A percentile compares a stretch with the other conserved stretches of the same genome.
These are phyloP conservation scores for Cromileptes altivelis DNA, from an alignment of 2,113 vertebrate genomes.

Conservation along the genomic window DNA sequence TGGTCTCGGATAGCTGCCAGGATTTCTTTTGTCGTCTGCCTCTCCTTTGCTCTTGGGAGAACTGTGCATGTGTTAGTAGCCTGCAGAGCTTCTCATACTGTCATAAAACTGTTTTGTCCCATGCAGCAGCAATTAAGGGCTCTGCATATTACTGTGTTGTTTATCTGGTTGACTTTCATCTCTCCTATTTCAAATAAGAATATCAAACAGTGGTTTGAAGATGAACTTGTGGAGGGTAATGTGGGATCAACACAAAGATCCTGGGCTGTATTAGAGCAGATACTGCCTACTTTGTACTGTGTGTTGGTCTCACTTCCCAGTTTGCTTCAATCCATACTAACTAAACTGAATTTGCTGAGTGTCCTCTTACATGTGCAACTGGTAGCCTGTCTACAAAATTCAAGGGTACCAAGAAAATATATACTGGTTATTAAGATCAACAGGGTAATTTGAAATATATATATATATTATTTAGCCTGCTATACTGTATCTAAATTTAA, in stretches of 20 bases:
- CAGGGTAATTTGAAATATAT: conserved; percentile 23
- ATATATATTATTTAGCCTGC: background rate
- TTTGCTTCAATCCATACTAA: conserved; percentile 31
- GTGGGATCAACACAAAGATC: conserved; percentile 50
- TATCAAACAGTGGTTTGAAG: conserved; percentile 53
- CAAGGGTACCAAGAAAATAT: conserved; percentile 50
- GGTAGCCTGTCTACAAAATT: conserved; percentile 37
- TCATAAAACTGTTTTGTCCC: conserved; percentile 70
- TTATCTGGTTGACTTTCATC: conserved; percentile 64
- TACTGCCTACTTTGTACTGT: conserved; percentile 34
- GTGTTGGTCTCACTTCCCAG: conserved; percentile 28
- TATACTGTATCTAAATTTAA: background rate
- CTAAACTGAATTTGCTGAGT: conserved; percentile 29
- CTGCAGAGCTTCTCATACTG: conserved; percentile 61
- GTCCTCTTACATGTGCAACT: conserved; percentile 53
- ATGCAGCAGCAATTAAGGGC: conserved; percentile 57
- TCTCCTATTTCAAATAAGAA: conserved; percentile 50
- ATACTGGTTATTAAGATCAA: conserved; percentile 60
- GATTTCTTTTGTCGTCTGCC: conserved; percentile 66
- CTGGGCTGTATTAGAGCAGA: conserved; percentile 20
- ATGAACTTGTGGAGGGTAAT: conserved; percentile 46
- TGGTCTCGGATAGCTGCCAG: conserved; percentile 56
- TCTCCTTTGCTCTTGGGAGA: conserved; percentile 73
- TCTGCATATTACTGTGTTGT: conserved; percentile 53
- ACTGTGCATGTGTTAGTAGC: conserved; percentile 70